Conservation (phyloP, 30 jellyfish, hydroid and myxozoan genomes). For the Aurelia aurita complex sp. Pacific region DNA sequence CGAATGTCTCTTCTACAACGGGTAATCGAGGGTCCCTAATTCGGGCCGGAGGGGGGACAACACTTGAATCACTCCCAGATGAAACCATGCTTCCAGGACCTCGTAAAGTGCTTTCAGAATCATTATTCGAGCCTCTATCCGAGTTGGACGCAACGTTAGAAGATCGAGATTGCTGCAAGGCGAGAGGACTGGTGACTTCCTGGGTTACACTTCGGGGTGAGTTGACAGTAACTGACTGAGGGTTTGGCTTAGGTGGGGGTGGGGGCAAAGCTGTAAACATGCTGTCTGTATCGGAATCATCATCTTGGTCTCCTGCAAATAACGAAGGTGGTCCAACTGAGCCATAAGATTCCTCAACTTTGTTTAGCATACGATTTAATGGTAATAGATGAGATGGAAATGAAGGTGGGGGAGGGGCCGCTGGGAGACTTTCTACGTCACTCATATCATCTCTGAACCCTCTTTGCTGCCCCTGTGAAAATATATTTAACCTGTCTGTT, state of each 20-base stretch:
- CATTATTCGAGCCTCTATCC: conserved; percentile 21
- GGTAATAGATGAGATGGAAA: conserved; percentile 20
- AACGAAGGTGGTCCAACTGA: conserved; percentile 36
- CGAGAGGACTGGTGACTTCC: background rate
- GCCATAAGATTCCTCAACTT: background rate
- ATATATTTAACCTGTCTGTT: background rate
- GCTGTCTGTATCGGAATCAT: conserved; percentile 84
- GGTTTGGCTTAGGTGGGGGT: conserved; percentile 86
- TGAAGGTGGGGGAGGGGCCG: conserved; percentile 92
- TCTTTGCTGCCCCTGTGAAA: background rate
- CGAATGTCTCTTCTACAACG: conserved; percentile 3
- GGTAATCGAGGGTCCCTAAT: background rate
- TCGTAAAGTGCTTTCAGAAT: conserved; percentile 37
- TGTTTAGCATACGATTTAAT: conserved; percentile 8
- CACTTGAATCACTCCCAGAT: conserved; percentile 50
- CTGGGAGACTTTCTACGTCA: conserved; percentile 89
- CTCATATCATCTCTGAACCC: conserved; percentile 65
- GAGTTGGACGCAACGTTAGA: conserved; percentile 11
- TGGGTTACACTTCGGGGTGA: background rate
- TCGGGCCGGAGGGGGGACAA: conserved; percentile 50
- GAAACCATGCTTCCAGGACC: conserved; percentile 24
- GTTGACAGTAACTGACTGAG: background rate
- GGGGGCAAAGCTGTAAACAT: conserved; percentile 93
- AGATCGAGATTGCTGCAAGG: background rate
- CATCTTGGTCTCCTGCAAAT: conserved; percentile 21